Conservation (phyloP, 2,797 vertebrate genomes). For the Macropus fuliginosus region DNA sequence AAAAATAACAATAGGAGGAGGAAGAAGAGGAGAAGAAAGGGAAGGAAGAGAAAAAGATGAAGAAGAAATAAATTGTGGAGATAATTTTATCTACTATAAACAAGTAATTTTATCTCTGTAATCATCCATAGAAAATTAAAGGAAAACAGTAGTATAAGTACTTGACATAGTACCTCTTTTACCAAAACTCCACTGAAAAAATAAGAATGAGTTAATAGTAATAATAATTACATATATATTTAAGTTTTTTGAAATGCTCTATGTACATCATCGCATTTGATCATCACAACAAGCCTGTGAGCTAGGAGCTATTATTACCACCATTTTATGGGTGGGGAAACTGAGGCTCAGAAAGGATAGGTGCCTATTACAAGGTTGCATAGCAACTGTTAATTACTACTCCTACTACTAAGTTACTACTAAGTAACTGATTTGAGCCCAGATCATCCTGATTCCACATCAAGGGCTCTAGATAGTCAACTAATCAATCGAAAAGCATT, state of each 20-base stretch:
- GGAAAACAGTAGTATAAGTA: neutral
- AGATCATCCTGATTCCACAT: neutral
- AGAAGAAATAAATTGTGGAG: neutral
- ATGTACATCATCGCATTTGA: neutral
- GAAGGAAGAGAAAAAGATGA: neutral
- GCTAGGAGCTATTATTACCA: neutral
- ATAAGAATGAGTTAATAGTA: neutral
- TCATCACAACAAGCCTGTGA: neutral
- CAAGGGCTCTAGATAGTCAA: neutral
- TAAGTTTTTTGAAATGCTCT: neutral
- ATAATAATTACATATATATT: neutral
- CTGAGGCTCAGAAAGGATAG: neutral
- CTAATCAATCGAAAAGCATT: neutral
- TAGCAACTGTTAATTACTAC: too few species aligned
- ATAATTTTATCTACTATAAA: neutral
- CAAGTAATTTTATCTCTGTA: neutral
- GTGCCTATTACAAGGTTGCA: neutral
- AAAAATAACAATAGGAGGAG: neutral
- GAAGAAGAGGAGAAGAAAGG: neutral
- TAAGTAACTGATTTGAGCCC: neutral
- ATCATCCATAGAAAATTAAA: neutral
- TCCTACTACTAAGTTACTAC: neutral
- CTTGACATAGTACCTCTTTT: neutral
- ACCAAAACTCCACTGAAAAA: neutral
- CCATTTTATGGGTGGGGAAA: neutral